A percentile compares a stretch with the other conserved stretches of the same genome.
phyloP scores from a whole-genome alignment of 2,888 invertebrate species.

The Erebia epiphron region DNA sequence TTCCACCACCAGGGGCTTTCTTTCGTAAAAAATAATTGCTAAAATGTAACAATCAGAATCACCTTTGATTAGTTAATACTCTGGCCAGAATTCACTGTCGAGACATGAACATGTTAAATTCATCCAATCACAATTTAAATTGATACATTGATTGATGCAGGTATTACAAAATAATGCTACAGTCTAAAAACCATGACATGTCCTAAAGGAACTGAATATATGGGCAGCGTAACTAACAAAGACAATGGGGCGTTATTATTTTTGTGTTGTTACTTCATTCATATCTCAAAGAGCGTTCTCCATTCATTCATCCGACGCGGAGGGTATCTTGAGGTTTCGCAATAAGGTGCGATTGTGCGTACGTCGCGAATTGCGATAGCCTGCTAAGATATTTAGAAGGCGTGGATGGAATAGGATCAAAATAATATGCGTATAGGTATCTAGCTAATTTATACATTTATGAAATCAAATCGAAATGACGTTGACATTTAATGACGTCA shows the following conservation, averaged over 20 bases:
- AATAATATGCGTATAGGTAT: not conserved
- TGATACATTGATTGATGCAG: too few relatives aligned
- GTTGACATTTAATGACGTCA: too few relatives aligned
- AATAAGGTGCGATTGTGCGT: not conserved
- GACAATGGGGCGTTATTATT: conserved; percentile 18
- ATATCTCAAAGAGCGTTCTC: conserved; percentile 15
- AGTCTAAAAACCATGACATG: not conserved
- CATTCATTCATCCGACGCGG: conserved; percentile 7
- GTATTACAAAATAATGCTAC: too few relatives aligned
- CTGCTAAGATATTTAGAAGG: not conserved
- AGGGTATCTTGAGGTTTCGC: conserved; percentile 13
- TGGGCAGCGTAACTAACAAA: not conserved
- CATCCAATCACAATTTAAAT: too few relatives aligned
- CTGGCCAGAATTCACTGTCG: too few relatives aligned
- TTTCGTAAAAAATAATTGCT: too few relatives aligned
- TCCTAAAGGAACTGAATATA: not conserved
- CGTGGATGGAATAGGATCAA: conserved; percentile 1
- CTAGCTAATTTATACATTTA: not conserved
- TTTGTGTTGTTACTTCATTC: conserved; percentile 21
- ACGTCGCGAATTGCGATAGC: not conserved
- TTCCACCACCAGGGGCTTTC: too few relatives aligned
- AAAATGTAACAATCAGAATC: too few relatives aligned
- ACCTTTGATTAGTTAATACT: too few relatives aligned
- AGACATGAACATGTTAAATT: too few relatives aligned
- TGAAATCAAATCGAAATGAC: too few relatives aligned